A percentile compares a stretch with the other conserved stretches of the same genome.
These are phyloP conservation scores for Microdon myrmicae DNA, from an alignment of 2,888 invertebrate species.

Conservation along the genomic window DNA sequence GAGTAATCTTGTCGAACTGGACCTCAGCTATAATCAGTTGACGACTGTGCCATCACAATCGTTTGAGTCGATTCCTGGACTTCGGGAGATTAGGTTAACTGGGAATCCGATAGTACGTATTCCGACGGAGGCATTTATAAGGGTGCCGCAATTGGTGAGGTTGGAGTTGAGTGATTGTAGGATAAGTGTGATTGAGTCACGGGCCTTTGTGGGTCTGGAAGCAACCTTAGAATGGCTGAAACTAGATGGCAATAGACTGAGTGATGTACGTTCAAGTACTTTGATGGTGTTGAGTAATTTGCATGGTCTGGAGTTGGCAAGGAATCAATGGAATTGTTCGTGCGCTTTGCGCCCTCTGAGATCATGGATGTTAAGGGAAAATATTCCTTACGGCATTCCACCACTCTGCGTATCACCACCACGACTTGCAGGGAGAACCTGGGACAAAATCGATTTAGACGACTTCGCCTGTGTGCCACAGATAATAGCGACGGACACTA, in stretches of 20 bases:
- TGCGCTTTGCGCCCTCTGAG: slow-evolving; percentile 79
- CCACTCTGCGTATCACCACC: slow-evolving; percentile 77
- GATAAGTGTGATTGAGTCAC: slow-evolving; percentile 74
- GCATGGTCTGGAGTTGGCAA: slow-evolving; percentile 80
- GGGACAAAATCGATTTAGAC: slow-evolving; percentile 81
- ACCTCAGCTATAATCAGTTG: slow-evolving; percentile 80
- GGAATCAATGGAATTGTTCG: slow-evolving; percentile 86
- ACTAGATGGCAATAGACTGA: slow-evolving; percentile 79
- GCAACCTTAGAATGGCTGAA: slow-evolving; percentile 80
- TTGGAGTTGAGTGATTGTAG: slow-evolving; percentile 80
- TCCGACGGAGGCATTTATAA: slow-evolving; percentile 75
- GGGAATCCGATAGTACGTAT: slow-evolving; percentile 80
- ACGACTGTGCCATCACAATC: slow-evolving; percentile 77
- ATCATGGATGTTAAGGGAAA: slow-evolving; percentile 82
- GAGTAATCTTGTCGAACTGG: slow-evolving; percentile 83
- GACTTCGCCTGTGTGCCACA: slow-evolving; percentile 84
- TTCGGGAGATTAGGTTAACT: slow-evolving; percentile 78
- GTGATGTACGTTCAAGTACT: slow-evolving; percentile 74
- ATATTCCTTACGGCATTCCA: slow-evolving; percentile 78
- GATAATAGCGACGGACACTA: slow-evolving; percentile 72
- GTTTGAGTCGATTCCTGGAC: slow-evolving; percentile 77
- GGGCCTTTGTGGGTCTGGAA: slow-evolving; percentile 79
- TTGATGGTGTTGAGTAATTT: slow-evolving; percentile 76
- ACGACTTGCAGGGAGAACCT: slow-evolving; percentile 73
- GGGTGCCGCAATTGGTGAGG: slow-evolving; percentile 75